These are phyloP conservation scores for Apotomis capreana DNA, from an alignment of 2,888 invertebrate species.

Conservation along the genomic window DNA sequence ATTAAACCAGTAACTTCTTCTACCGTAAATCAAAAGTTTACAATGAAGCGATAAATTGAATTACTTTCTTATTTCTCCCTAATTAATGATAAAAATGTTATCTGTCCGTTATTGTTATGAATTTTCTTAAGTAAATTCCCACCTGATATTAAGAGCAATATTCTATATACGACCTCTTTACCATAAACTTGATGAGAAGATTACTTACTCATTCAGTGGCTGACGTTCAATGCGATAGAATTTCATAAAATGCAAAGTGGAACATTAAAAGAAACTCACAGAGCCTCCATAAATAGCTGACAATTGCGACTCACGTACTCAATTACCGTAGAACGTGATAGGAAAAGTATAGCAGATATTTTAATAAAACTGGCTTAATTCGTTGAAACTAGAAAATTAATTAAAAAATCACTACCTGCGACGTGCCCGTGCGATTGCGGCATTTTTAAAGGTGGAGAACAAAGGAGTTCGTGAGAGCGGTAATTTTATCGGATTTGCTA, in stretches of 20 bases:
- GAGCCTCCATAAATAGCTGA: slow-evolving; percentile 58
- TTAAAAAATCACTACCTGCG: slow-evolving; percentile 39
- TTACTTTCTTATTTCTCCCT: too few relatives aligned
- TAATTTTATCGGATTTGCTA: background rate
- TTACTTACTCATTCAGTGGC: slow-evolving; percentile 41
- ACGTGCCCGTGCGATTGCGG: slow-evolving; percentile 20
- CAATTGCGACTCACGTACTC: slow-evolving; percentile 65
- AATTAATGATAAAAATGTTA: too few relatives aligned
- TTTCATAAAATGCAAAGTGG: slow-evolving; percentile 72
- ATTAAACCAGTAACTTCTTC: too few relatives aligned
- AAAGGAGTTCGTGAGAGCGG: slow-evolving; percentile 5
- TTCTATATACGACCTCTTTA: slow-evolving; percentile 15
- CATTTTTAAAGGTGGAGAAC: slow-evolving; percentile 10
- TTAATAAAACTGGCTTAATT: slow-evolving; percentile 42
- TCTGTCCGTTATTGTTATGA: too few relatives aligned
- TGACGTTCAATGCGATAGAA: slow-evolving; percentile 43
- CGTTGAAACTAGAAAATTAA: slow-evolving; percentile 37
- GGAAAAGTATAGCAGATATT: slow-evolving; percentile 48
- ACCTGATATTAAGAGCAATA: background rate
- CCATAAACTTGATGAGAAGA: slow-evolving; percentile 43
- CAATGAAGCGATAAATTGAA: too few relatives aligned
- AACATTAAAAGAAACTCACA: slow-evolving; percentile 55
- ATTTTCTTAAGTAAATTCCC: background rate
- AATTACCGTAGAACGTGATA: slow-evolving; percentile 60
- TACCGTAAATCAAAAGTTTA: too few relatives aligned